These are phyloP conservation scores for Argyrosomus japonicus DNA, from an alignment of 2,113 vertebrate genomes.

Conservation along the genomic window DNA sequence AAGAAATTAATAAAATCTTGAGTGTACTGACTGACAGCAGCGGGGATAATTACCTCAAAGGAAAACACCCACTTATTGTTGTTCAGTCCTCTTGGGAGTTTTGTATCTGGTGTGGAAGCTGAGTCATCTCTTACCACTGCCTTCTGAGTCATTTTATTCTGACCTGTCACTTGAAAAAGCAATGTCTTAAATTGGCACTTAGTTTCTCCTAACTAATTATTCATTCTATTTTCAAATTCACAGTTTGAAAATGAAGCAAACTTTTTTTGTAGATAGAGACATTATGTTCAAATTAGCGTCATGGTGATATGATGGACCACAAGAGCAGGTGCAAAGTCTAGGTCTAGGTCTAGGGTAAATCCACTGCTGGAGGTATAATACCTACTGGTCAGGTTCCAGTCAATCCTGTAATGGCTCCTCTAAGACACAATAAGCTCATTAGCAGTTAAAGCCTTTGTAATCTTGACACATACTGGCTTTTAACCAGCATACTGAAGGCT, in stretches of 20 bases:
- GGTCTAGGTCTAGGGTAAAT: no score
- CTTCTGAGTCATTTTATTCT: conserved; percentile 18
- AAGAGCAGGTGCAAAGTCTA: conserved; percentile 33
- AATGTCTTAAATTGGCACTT: not conserved
- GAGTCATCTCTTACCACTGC: conserved; percentile 25
- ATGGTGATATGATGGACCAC: not conserved
- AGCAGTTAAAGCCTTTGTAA: conserved; percentile 48
- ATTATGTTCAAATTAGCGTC: not conserved
- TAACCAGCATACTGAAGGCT: not conserved
- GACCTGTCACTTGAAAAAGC: not conserved
- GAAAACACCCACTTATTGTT: conserved; percentile 27
- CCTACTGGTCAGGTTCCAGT: conserved; percentile 28
- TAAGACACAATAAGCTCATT: conserved; percentile 61
- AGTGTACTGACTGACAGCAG: conserved; percentile 42
- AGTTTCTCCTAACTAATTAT: not conserved
- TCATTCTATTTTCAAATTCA: not conserved
- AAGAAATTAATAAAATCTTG: conserved; percentile 4
- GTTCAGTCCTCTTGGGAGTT: conserved; percentile 2
- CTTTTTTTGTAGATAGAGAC: not conserved
- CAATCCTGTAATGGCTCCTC: conserved; percentile 39
- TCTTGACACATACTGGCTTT: conserved; percentile 54
- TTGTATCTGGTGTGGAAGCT: conserved; percentile 9
- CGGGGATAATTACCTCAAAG: conserved; percentile 13
- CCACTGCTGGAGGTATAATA: conserved; percentile 39
- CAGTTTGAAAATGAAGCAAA: not conserved